Base-by-base conservation (phyloP, 2,797 vertebrate species). In the Chrysocyon brachyurus region DNA sequence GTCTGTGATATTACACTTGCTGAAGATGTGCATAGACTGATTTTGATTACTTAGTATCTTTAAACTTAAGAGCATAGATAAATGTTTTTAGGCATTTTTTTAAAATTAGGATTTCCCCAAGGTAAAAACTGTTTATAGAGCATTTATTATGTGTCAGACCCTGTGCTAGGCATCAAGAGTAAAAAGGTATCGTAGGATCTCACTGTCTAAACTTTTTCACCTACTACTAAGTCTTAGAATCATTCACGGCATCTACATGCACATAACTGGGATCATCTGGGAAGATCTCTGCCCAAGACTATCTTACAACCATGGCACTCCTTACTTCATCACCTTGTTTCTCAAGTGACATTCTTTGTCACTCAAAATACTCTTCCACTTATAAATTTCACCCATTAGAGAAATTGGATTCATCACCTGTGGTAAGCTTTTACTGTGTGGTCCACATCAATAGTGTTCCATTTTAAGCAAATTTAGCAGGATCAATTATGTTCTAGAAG, bases 401-500 rank as follows among this genome's bases (percentile, higher is more conserved):
- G 40, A 93, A 96, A 93, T 40, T 7, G 12, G 2, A 59, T 83
- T 91, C 46, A 33, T 95, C 64, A 33, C 5, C 49, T 84, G n/a
- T 88, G 54, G 70, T 46, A 82, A 88, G 8, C 3, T 6, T 88
- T 72, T 64, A 4, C 49, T 83, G 31, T 19, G 46, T 66, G 6
- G 0, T 33, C 95, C 59, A n/a, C 11, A 28, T 36, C 33, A 6
- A 21, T 81, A 33, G 1, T n/a, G 33, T 92, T 52, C 59, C 15
- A 87, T 75, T 87, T 81, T 61, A 93, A 91, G n/a, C 3, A 92
- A 91, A 83, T 57, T 52, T 64, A 93, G 0, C 10, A 84, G 31
- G 28, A 66, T 86, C 46, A 66, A 73, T 49, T 79, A 78, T 28
- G 54, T 77, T 92, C 21, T 46, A 33, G 12, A 82, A 70, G 63